Evolutionary conservation across 2,113 vertebrate genomes (phyloP).

Genomic region (Rhipidura dahli): DNA sequence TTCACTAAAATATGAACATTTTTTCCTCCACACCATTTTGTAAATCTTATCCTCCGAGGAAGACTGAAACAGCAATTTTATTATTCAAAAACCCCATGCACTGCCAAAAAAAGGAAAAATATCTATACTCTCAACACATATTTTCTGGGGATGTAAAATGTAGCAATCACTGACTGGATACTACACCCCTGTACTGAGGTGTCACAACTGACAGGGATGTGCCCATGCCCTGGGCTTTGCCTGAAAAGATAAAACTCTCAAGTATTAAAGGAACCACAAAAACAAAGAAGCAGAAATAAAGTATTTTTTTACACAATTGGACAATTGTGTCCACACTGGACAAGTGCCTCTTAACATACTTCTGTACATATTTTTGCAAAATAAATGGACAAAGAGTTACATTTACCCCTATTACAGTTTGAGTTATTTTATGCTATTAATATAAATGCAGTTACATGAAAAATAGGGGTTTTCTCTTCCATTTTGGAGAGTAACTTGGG

Average conservation of each 20-base stretch:
- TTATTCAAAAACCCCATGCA: fast-evolving
- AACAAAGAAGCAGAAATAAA: neutral
- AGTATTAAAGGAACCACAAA: neutral
- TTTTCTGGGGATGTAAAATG: neutral
- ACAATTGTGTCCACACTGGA: neutral
- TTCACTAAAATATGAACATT: neutral
- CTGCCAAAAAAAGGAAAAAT: neutral
- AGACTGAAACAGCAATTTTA: neutral
- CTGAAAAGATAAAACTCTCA: neutral
- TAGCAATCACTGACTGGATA: neutral
- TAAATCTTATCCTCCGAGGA: neutral
- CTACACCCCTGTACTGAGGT: neutral
- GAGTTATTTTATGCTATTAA: neutral
- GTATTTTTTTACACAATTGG: neutral
- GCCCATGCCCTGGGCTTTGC: neutral
- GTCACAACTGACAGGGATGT: neutral
- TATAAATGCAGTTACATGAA: neutral
- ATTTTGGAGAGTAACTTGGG: neutral
- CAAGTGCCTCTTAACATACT: neutral
- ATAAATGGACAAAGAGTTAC: neutral
- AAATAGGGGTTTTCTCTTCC: neutral
- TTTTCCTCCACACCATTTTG: neutral
- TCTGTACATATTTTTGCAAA: neutral
- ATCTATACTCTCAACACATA: fast-evolving
- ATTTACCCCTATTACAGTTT: neutral